phyloP scores from a whole-genome alignment of 2,888 invertebrate genomes.

The Caenorhabditis sp. region DNA sequence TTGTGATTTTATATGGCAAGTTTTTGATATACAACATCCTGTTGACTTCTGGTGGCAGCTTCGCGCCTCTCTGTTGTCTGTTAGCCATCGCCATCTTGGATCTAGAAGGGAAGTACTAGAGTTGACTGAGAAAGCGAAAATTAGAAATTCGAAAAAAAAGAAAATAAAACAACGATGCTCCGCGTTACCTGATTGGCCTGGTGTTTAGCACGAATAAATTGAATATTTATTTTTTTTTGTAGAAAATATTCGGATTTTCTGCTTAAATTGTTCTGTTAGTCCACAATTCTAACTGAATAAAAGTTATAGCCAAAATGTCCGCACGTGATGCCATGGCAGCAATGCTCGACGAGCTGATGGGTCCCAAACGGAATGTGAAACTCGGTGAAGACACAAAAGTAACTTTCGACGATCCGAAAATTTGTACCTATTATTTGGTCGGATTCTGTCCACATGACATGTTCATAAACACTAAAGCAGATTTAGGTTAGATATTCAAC shows the following conservation, averaged over 20 bases:
- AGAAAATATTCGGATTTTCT: neutral
- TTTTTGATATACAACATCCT: slow-evolving; percentile 94
- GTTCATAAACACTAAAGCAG: slow-evolving; percentile 96
- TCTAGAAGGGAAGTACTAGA: neutral
- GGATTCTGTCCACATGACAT: slow-evolving; percentile 98
- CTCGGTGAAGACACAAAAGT: slow-evolving; percentile 47
- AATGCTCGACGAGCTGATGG: slow-evolving; percentile 68
- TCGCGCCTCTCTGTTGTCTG: slow-evolving; percentile 73
- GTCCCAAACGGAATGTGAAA: slow-evolving; percentile 59
- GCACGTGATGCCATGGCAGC: slow-evolving; percentile 61
- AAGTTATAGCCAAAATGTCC: slow-evolving; percentile 32
- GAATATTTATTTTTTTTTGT: neutral
- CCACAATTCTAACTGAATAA: no score
- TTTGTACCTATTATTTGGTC: slow-evolving; percentile 93
- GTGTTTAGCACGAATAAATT: neutral
- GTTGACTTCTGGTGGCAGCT: slow-evolving; percentile 95
- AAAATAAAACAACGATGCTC: slow-evolving; percentile 1
- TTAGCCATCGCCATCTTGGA: slow-evolving; percentile 69
- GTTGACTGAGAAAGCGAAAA: neutral
- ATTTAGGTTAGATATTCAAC: slow-evolving; percentile 77
- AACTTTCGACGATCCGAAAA: slow-evolving; percentile 77
- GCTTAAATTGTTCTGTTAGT: no score
- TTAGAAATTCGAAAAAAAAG: neutral
- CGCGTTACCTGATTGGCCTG: neutral
- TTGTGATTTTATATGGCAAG: slow-evolving; percentile 97